Base-by-base conservation (phyloP, 2,113 vertebrate species). In the Brienomyrus brachyistius region DNA sequence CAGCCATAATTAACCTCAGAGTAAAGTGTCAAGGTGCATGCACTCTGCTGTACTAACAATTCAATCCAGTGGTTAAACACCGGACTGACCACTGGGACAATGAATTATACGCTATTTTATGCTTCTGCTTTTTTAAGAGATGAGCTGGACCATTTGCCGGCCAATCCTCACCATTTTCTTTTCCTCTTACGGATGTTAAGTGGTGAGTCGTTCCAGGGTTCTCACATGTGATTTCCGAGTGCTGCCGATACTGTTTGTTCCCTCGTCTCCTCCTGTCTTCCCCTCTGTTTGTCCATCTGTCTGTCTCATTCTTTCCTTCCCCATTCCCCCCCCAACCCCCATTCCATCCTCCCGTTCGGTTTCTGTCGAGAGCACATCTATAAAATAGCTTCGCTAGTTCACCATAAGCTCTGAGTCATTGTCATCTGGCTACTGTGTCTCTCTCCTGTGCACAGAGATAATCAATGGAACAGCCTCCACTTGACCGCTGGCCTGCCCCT, bases 351-450 rank as follows among this genome's bases (percentile, higher is more conserved):
- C 88, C 88, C 90, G 90, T 93, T 94, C 91, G 92, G 74, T 91
- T 94, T 91, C 82, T 92, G 91, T 89, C 70, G 90, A 93, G 92
- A 77, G 59, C 87, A 91, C 91, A 89, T 93, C 93, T 94, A 91
- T 11, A 13, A 88, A 93, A 92, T 50, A 89, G 89, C 93, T 95
- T 93, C 94, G 94, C 92, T 94, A 94, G 94, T 94, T 91, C 90
- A 92, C 94, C 95, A 94, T 92, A 93, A 31, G 93, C 91, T 92
- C 89, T 95, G 95, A 96, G 91, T 95, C 95, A 95, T 90, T 89
- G 90, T 90, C 92, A 93, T 95, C 94, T 95, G 93, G 95, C 95
- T 95, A 94, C 95, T 92, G 93, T 95, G 90, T 91, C 91, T 93
- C 92, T 93, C 92, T 93, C 91, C 92, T 90, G 88, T 11, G 11